Evolutionary conservation across 2,888 invertebrate species (phyloP).

Genomic region (Tortricodes alternella): DNA sequence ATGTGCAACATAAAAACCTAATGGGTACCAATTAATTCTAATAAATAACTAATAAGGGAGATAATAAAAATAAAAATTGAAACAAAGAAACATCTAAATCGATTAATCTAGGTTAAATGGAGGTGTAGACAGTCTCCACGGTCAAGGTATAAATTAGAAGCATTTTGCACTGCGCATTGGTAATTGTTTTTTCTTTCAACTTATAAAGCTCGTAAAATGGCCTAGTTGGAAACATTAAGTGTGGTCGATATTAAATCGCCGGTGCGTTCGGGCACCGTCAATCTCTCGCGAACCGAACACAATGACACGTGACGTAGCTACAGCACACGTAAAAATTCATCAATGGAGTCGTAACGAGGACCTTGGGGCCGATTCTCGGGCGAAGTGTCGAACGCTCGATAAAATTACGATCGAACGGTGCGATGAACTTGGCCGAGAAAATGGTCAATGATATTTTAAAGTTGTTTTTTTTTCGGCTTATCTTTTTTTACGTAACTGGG

Average conservation of each 20-base stretch:
- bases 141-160: too few species aligned
- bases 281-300: constrained; percentile 34
- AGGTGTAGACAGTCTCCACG: too few species aligned
- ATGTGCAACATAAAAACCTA: too few species aligned
- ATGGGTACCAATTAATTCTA: too few species aligned
- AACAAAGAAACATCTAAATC: too few species aligned
- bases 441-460: constrained; percentile 22
- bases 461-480: background rate
- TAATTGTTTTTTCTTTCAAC: too few species aligned
- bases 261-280: constrained; percentile 16
- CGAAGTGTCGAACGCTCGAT: constrained; percentile 16
- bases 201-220: too few species aligned
- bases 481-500: background rate
- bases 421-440: constrained; percentile 60
- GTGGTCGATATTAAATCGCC: background rate
- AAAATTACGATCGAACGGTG: constrained; percentile 45
- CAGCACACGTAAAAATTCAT: constrained; percentile 47
- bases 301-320: constrained; percentile 7
- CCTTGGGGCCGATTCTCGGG: constrained; percentile 27
- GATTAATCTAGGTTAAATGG: too few species aligned
- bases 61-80: too few species aligned
- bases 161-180: too few species aligned
- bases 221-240: too few species aligned
- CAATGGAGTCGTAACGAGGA: constrained; percentile 49
- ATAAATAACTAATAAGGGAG: too few species aligned